These are phyloP conservation scores for Parapristionchus giblindavisi DNA, from an alignment of 2,888 invertebrate genomes.

Conservation along the genomic window DNA sequence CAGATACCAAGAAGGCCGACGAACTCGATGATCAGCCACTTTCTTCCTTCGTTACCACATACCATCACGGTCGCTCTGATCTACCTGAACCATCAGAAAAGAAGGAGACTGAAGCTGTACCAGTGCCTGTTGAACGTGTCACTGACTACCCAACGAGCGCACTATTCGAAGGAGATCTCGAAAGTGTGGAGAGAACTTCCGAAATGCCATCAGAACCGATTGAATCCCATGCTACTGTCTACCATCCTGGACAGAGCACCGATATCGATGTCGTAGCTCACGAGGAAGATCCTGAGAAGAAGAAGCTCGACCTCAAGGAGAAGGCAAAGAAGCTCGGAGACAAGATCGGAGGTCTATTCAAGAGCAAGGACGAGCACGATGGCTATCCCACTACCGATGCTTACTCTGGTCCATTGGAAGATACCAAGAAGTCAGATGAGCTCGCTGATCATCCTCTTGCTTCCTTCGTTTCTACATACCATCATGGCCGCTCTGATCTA, in stretches of 20 bases:
- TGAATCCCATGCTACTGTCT: not conserved
- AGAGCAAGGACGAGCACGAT: conserved; percentile 14
- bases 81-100: not conserved
- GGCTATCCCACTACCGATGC: not conserved
- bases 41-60: not conserved
- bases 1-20: not conserved
- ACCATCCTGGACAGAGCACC: conserved; percentile 10
- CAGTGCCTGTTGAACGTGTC: not conserved
- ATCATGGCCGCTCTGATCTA: not conserved
- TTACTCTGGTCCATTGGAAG: not conserved
- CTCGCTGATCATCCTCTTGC: not conserved
- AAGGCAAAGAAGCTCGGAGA: conserved; percentile 20
- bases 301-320: conserved; percentile 21
- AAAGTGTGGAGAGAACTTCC: not conserved
- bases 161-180: conserved; percentile 16
- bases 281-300: conserved; percentile 16
- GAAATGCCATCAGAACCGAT: conserved; percentile 2
- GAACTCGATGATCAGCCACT: conserved; percentile 6
- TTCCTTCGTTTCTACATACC: not conserved
- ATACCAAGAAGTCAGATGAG: not conserved
- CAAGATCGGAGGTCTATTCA: conserved; percentile 16
- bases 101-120: conserved; percentile 6
- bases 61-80: conserved; percentile 6
- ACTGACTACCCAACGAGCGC: conserved; percentile 3
- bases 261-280: not conserved